Conservation (phyloP, 2,888 invertebrate genomes). For the Xiphydria camelus region DNA sequence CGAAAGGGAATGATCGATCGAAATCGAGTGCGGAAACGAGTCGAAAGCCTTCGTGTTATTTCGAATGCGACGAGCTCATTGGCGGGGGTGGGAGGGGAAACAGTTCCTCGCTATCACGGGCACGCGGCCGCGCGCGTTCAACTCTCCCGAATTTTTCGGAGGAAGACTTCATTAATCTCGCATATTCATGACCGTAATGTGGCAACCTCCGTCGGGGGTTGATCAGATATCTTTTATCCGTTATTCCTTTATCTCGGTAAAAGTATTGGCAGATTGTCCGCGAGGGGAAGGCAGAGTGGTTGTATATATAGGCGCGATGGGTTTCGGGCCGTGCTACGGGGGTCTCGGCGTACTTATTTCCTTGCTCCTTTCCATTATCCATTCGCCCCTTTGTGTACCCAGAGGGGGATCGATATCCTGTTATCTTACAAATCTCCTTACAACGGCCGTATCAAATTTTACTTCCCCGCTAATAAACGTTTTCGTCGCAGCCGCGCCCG, state of each 20-base stretch:
- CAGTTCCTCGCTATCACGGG: too few relatives aligned
- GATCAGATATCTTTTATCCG: slow-evolving; percentile 7
- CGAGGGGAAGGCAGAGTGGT: slow-evolving; percentile 13
- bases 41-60: too few relatives aligned
- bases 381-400: slow-evolving; percentile 23
- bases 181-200: slow-evolving; percentile 18
- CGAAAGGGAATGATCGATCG: too few relatives aligned
- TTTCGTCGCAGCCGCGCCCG: too few relatives aligned
- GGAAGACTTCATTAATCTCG: slow-evolving; percentile 15
- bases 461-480: slow-evolving; percentile 16
- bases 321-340: background rate
- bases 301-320: slow-evolving; percentile 2
- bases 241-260: slow-evolving; percentile 3
- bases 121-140: too few relatives aligned
- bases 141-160: too few relatives aligned
- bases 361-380: slow-evolving; percentile 27
- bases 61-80: too few relatives aligned
- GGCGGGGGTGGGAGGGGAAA: too few relatives aligned
- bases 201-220: background rate
- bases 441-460: slow-evolving; percentile 31
- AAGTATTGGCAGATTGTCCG: slow-evolving; percentile 26
- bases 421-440: slow-evolving; percentile 28
- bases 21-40: too few relatives aligned
- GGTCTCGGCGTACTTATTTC: slow-evolving; percentile 24
- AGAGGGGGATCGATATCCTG: slow-evolving; percentile 29